Evolutionary conservation across 2,888 invertebrate genomes (phyloP), one percentile per base, ranked within the genome.

Genomic region (Drosophila emarginata): DNA sequence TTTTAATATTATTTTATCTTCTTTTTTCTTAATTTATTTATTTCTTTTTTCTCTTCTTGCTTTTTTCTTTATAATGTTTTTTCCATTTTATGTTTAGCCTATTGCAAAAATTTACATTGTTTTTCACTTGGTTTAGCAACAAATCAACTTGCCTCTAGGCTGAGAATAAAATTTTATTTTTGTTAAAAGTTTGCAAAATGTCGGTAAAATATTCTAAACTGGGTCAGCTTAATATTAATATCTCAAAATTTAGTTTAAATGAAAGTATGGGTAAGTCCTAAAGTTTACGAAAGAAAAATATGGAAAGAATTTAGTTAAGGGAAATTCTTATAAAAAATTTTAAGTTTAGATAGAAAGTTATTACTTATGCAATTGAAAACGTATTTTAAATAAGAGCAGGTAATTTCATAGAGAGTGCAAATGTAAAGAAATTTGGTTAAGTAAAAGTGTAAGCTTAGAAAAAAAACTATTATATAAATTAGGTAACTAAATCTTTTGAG

Each of bases 221-320:
- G 62, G 39, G 64, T 64, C 32, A 64, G 39, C 37, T 64, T 21
- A 64, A 53, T 12, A 37, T 7, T 63, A 26, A 26, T 37, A 32
- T 32, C 11, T 32, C 9, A 32, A 32, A 32, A 9, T 32, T 32
- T 32, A 9, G 11, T 32, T 32, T 32, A 32, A 9, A 32, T 11
- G 2, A 32, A 32, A 32, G 32, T 32, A 32, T 32, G 32, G 2
- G 7, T 1, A 32, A 28, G 3, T 28, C 28, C 28, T 28, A 28
- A 32, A 32, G 32, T 32, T 32, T 32, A 2, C 4, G 1, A 9
- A 32, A 32, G 32, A 7, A 32, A 9, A 32, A 32, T 32, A 9
- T 32, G 32, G 11, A 9, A 1, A 32, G n/a, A 32, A 32, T 32
- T 32, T 32, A 32, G 32, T 32, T 32, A 11, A 32, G 32, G 32